phyloP scores from a whole-genome alignment of 2,888 invertebrate species.

The Thalpophila matura region DNA sequence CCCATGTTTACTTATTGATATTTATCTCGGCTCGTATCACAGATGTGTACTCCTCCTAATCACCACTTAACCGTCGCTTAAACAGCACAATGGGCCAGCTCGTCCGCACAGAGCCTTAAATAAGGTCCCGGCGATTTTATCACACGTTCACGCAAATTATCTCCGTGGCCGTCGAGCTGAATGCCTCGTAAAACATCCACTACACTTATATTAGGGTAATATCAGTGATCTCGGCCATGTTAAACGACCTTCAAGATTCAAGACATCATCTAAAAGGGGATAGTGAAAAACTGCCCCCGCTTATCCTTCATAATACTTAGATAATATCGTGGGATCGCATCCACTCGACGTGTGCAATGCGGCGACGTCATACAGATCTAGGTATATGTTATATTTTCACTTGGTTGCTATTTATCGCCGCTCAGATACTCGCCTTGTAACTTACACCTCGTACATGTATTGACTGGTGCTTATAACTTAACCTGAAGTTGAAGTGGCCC shows the following conservation, averaged over 20 bases:
- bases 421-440: slow-evolving; percentile 23
- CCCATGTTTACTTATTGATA: slow-evolving; percentile 57
- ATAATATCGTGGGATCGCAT: slow-evolving; percentile 69
- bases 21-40: slow-evolving; percentile 53
- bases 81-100: slow-evolving; percentile 73
- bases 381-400: slow-evolving; percentile 57
- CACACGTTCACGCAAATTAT: slow-evolving; percentile 83
- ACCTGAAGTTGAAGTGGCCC: slow-evolving; percentile 5
- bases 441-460: slow-evolving; percentile 23
- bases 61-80: slow-evolving; percentile 75
- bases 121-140: slow-evolving; percentile 79
- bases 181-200: slow-evolving; percentile 81
- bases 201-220: slow-evolving; percentile 82
- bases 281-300: slow-evolving; percentile 65
- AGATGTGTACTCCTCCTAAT: slow-evolving; percentile 63
- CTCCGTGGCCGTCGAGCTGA: slow-evolving; percentile 71
- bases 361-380: slow-evolving; percentile 29
- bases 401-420: slow-evolving; percentile 48
- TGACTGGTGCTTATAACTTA: slow-evolving; percentile 21
- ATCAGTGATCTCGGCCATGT: slow-evolving; percentile 82
- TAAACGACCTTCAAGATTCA: slow-evolving; percentile 74
- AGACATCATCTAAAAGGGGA: slow-evolving; percentile 69
- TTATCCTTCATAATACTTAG: slow-evolving; percentile 70
- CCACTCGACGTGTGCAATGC: slow-evolving; percentile 34
- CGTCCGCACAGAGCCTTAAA: slow-evolving; percentile 68